Base-by-base conservation (phyloP, 2,888 invertebrate genomes). In the Carpatolechia fugitivella region DNA sequence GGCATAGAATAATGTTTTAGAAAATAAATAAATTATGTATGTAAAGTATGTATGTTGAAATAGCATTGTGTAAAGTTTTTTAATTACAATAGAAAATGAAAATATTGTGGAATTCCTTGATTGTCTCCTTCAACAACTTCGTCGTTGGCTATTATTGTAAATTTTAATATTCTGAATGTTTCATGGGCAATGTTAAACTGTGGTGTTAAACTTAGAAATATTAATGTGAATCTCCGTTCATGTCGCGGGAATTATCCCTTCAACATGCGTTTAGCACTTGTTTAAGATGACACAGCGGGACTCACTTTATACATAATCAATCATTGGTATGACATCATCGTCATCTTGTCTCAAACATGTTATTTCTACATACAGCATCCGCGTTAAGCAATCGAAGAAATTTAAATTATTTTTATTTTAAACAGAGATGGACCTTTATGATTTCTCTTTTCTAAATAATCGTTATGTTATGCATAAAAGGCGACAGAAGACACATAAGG, bases 311-410 rank as follows among this genome's bases (percentile, higher is more conserved):
- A n/a, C n/a, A n/a, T n/a, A n/a, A n/a, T n/a, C n/a, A n/a, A n/a
- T n/a, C n/a, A n/a, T n/a, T n/a, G n/a, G 30, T 16, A 52, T 52
- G 52, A 52, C 52, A 52, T 52, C 52, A 52, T 47, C n/a, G n/a
- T n/a, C 44, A 16, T 33, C 11, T 13, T 47, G 47, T 36, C 53
- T 54, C 46, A 4, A n/a, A 44, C 36, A 30, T 54, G 38, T 54
- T 41, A n/a, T 36, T 54, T 46, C 46, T 20, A 46, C 35, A 29
- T 30, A 3, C 53, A 11, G 46, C 53, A 54, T 54, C 53, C 53
- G 53, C 14, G 36, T 54, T 47, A 54, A 38, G 47, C 47, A 47
- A 54, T 46, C 53, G 38, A 6, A 52, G 52, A 29, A 41, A n/a
- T 41, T 16, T 29, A n/a, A 29, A 41, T 31, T 31, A 54, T 47